These are phyloP conservation scores for Muricea muricata DNA, from an alignment of 92 coral and sea anemone species.

Conservation along the genomic window DNA sequence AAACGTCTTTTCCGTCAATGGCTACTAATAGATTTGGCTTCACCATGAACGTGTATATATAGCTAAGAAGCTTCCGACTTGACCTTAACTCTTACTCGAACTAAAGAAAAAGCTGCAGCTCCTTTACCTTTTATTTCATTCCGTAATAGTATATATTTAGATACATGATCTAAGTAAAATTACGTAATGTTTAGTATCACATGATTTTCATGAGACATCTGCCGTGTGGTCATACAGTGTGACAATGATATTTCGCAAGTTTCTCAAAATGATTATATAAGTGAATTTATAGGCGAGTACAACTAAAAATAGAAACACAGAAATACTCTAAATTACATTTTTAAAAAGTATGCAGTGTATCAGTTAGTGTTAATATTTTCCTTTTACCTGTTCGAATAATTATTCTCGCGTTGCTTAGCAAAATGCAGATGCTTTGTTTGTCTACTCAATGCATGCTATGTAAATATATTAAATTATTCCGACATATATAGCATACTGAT, in stretches of 20 bases:
- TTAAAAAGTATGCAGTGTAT: too few species aligned
- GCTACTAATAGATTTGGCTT: constrained; percentile 18
- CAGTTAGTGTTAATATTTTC: too few species aligned
- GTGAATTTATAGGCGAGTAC: too few species aligned
- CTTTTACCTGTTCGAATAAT: too few species aligned
- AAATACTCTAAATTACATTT: too few species aligned
- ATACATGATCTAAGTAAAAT: not conserved
- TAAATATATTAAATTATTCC: too few species aligned
- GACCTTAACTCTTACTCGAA: not conserved
- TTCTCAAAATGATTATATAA: too few species aligned
- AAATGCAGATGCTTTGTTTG: too few species aligned
- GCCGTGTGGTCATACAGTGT: not conserved
- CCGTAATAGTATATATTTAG: not conserved
- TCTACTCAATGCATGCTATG: too few species aligned
- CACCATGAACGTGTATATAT: not conserved
- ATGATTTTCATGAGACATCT: not conserved
- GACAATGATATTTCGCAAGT: not conserved
- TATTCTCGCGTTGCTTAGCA: too few species aligned
- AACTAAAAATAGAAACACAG: too few species aligned
- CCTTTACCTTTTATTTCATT: not conserved
- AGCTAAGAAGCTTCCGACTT: not conserved
- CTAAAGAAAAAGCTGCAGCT: not conserved
- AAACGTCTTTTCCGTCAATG: constrained; percentile 10
- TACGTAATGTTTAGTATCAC: not conserved
- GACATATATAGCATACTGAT: too few species aligned